phyloP scores from a whole-genome alignment of 1,140 invertebrate species.

The Dinoponera quadriceps region DNA sequence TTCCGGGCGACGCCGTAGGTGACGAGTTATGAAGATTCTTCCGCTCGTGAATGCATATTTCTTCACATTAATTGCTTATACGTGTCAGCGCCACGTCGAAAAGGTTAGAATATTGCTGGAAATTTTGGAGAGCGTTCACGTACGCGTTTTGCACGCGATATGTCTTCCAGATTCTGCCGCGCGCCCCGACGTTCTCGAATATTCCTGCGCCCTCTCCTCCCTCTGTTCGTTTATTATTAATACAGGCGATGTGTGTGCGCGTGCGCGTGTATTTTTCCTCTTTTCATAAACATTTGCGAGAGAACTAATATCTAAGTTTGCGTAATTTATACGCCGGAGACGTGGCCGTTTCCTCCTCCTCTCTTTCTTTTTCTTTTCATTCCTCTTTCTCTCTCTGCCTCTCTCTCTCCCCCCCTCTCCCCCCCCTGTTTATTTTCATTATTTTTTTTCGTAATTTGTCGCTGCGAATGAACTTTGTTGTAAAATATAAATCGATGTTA shows the following conservation, averaged over 20 bases:
- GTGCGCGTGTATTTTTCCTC: background rate
- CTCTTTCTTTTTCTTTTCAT: no score
- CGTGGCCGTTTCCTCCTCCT: no score
- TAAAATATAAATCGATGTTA: background rate
- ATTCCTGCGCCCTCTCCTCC: no score
- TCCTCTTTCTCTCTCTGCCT: background rate
- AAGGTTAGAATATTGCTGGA: background rate
- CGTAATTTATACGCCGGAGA: no score
- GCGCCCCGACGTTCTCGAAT: background rate
- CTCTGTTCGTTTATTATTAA: constrained; percentile 1
- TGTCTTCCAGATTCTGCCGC: background rate
- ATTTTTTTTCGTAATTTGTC: constrained; percentile 30
- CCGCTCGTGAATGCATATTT: constrained; percentile 46
- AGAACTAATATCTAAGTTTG: background rate
- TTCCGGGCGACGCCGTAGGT: constrained; percentile 34
- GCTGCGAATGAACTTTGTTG: background rate
- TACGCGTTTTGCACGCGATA: background rate
- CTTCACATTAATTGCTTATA: constrained; percentile 50
- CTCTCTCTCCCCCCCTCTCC: background rate
- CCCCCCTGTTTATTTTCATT: constrained; percentile 21
- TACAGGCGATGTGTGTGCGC: no score
- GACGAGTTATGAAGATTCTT: constrained; percentile 59
- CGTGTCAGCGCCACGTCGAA: background rate
- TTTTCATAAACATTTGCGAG: background rate
- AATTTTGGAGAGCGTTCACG: constrained; percentile 12